phyloP scores from a whole-genome alignment of 2,888 invertebrate genomes.

The Harpalus rubripes region DNA sequence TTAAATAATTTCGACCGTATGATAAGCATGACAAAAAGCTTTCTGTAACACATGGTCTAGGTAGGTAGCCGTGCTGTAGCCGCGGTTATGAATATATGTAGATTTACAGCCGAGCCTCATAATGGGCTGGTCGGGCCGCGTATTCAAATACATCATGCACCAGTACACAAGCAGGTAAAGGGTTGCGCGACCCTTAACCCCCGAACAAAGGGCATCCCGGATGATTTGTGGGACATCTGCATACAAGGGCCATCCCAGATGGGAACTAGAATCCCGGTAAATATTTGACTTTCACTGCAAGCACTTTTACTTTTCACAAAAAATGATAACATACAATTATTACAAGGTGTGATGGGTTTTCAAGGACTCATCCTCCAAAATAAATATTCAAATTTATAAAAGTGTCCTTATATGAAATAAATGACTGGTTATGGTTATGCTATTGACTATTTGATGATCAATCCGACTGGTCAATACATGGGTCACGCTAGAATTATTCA shows the following conservation, averaged over 20 bases:
- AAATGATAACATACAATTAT: not conserved
- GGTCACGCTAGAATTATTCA: too few relatives aligned
- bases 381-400: too few relatives aligned
- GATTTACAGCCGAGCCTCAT: slow-evolving; percentile 74
- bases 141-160: slow-evolving; percentile 75
- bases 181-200: slow-evolving; percentile 71
- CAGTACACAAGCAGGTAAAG: slow-evolving; percentile 71
- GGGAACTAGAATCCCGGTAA: not conserved
- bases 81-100: slow-evolving; percentile 73
- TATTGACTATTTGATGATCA: too few relatives aligned
- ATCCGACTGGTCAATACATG: too few relatives aligned
- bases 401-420: too few relatives aligned
- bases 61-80: slow-evolving; percentile 14
- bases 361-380: too few relatives aligned
- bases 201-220: slow-evolving; percentile 70
- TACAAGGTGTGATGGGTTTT: not conserved
- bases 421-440: too few relatives aligned
- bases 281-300: not conserved
- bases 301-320: not conserved
- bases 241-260: slow-evolving; percentile 55
- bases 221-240: slow-evolving; percentile 75
- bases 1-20: slow-evolving; percentile 63
- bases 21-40: slow-evolving; percentile 57
- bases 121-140: slow-evolving; percentile 71
- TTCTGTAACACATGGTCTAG: slow-evolving; percentile 48